Percentiles rank a stretch among this genome's conserved stretches.
Evolutionary conservation across 2,113 vertebrate genomes (phyloP).

Genomic region (Dendrocopos noguchii): DNA sequence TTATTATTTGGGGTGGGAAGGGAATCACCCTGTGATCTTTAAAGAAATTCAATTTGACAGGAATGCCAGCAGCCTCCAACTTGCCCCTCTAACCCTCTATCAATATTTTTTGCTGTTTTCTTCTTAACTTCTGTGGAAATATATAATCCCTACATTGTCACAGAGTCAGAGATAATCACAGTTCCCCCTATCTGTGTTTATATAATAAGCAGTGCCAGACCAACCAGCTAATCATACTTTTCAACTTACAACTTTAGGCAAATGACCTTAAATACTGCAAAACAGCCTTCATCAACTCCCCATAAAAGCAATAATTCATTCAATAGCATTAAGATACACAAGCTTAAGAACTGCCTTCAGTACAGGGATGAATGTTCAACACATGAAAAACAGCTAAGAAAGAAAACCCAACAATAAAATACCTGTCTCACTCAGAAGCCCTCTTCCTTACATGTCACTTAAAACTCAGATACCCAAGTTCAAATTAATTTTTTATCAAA

Average conservation of each 20-base stretch:
- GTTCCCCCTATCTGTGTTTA: neutral
- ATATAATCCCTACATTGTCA: neutral
- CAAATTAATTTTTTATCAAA: neutral
- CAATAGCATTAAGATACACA: neutral
- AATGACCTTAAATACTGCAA: neutral
- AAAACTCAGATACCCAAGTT: neutral
- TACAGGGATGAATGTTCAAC: neutral
- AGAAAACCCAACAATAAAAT: neutral
- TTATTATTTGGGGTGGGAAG: neutral
- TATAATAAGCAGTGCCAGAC: neutral
- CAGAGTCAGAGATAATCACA: too few relatives aligned
- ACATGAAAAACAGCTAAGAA: neutral
- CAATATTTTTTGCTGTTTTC: neutral
- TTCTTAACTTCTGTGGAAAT: neutral
- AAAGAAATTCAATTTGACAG: neutral
- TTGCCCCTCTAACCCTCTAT: neutral
- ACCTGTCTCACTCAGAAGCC: neutral
- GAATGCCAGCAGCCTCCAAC: neutral
- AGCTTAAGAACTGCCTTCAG: neutral
- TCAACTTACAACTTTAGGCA: neutral
- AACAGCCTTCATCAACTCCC: neutral
- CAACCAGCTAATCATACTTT: neutral
- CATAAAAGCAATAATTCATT: constrained; percentile 18
- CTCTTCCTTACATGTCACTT: neutral
- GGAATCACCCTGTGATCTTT: neutral